phyloP scores from a whole-genome alignment of 92 coral and sea anemone genomes.

The Epizoanthus rinbou region DNA sequence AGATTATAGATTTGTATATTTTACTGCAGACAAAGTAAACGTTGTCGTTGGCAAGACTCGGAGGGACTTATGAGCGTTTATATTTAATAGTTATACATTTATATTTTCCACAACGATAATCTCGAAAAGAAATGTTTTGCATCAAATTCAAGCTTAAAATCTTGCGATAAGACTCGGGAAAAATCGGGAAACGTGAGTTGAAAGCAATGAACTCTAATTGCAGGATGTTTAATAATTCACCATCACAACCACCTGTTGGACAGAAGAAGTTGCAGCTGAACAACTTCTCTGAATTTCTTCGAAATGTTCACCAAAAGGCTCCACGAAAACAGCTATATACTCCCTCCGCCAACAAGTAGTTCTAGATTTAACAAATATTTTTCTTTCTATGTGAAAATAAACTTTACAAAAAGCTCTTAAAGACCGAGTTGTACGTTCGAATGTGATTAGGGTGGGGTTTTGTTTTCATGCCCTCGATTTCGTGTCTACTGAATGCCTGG shows the following conservation, averaged over 20 bases:
- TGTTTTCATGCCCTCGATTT: constrained; percentile 58
- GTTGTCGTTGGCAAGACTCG: constrained; percentile 33
- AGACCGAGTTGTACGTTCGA: not conserved
- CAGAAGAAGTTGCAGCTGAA: constrained; percentile 39
- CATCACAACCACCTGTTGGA: constrained; percentile 45
- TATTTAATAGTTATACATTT: not conserved
- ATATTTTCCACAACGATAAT: not conserved
- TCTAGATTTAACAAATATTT: not conserved
- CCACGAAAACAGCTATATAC: not conserved
- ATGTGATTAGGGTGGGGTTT: constrained; percentile 61
- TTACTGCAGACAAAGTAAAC: constrained; percentile 23
- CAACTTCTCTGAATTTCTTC: constrained; percentile 19
- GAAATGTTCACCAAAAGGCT: not conserved
- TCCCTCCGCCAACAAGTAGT: not conserved
- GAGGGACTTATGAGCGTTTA: too few species aligned
- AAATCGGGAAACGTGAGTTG: constrained; percentile 11
- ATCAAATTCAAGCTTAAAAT: not conserved
- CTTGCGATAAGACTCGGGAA: not conserved
- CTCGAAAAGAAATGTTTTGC: not conserved
- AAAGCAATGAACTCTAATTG: constrained; percentile 32
- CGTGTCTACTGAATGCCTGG: constrained; percentile 24
- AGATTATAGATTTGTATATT: constrained; percentile 40
- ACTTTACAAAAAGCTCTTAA: not conserved
- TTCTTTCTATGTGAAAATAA: not conserved
- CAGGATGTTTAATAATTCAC: constrained; percentile 47